Evolutionary conservation across 2,113 vertebrate species (phyloP), one percentile per base, ranked within the genome.

Genomic region (Otolemur garnettii): DNA sequence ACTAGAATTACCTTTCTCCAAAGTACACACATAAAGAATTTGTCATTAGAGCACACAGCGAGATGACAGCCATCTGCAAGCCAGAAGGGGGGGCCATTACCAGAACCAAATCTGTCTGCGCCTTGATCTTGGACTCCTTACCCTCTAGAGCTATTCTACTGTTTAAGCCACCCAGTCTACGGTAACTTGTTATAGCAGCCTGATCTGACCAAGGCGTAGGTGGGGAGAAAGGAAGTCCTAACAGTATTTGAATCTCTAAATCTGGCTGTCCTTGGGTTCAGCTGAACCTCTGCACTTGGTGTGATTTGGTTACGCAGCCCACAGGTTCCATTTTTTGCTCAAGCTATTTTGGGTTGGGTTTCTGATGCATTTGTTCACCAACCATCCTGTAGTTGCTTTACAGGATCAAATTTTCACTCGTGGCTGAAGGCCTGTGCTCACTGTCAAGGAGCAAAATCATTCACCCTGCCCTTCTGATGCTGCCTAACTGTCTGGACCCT

Each of bases 211-310:
- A 13, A 86, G 13, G 22, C 4, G 28, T 3, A 33, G n/a, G 21
- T 57, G 10, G 35, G 71, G 11, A 84, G 62, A 87, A 35, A 94
- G 64, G 81, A 96, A 38, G 79, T 62, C n/a, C 74, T 68, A 62
- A 30, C 11, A 18, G 66, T 7, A 38, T 57, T 4, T 50, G 26
- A 92, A 50, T 50, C 80, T 84, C 53, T 26, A 68, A 68, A 38
- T 72, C 69, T 17, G 66, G 35, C 10, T 42, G 26, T 66, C 62
- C 53, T 55, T 13, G 18, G 59, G 28, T 68, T 85, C 50, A 74
- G 69, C 66, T 62, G 26, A 2, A 66, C 12, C 12, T 38, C 11
- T 53, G 17, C 14, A 30, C 64, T 79, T 19, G 7, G 4, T 38
- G 84, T 26, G 28, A 89, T 79, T 81, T 71, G 59, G 18, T 77